Evolutionary conservation across 2,797 vertebrate species (phyloP).

Genomic region (Periophthalmus magnuspinnatus): DNA sequence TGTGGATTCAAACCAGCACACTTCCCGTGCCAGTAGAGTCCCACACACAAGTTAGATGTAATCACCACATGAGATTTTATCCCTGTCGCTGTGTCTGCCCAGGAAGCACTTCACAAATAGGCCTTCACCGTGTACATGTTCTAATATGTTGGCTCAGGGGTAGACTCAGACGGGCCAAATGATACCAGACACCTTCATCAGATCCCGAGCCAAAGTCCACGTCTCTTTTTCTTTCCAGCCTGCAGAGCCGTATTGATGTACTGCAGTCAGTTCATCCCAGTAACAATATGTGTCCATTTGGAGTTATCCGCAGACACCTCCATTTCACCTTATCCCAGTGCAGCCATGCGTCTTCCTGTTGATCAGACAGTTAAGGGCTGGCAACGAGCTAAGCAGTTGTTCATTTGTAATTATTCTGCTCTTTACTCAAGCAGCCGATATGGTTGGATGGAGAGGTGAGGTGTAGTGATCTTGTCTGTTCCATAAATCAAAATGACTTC

Average conservation of each 20-base stretch:
- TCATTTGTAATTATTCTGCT: constrained; percentile 9
- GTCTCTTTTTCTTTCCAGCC: not conserved
- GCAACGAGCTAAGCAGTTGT: constrained; percentile 10
- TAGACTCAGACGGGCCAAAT: constrained; percentile 1
- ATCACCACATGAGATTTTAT: constrained; percentile 13
- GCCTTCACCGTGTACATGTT: not conserved
- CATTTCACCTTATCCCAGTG: not conserved
- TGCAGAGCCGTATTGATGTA: constrained; percentile 2
- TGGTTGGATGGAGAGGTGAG: constrained; percentile 6
- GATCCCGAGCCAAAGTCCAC: constrained; percentile 12
- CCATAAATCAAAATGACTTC: not conserved
- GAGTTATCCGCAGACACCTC: constrained; percentile 4
- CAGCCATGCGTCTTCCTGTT: not conserved
- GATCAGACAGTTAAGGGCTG: constrained; percentile 2
- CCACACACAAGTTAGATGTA: not conserved
- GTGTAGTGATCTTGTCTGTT: not conserved
- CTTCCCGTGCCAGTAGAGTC: constrained; percentile 4
- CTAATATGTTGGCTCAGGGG: not conserved
- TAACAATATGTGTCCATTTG: constrained; percentile 6
- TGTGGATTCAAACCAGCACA: not conserved
- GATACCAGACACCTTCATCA: not conserved
- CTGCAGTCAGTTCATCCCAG: not conserved
- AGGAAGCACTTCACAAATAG: not conserved
- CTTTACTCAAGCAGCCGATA: not conserved
- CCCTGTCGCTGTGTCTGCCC: constrained; percentile 6